phyloP scores from a whole-genome alignment of 2,888 invertebrate genomes.

The Eilema griseolum region DNA sequence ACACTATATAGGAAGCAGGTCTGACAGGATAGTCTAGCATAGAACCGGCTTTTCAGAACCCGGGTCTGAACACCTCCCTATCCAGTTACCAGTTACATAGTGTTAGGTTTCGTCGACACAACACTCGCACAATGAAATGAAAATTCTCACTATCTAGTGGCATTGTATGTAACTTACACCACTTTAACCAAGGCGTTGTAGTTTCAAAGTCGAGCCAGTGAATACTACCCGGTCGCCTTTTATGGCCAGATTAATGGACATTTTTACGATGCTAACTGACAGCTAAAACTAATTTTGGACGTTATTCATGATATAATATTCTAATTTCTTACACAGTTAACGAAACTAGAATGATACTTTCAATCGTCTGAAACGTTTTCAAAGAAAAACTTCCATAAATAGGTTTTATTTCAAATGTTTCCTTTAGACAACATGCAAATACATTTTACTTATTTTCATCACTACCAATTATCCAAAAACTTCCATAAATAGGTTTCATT shows the following conservation, averaged over 20 bases:
- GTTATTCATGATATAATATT: constrained; percentile 38
- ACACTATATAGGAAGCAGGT: constrained; percentile 47
- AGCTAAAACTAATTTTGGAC: constrained; percentile 45
- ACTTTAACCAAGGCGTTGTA: constrained; percentile 18
- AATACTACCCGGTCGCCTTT: constrained; percentile 36
- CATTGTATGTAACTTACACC: constrained; percentile 69
- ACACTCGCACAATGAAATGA: constrained; percentile 67
- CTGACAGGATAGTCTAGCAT: constrained; percentile 51
- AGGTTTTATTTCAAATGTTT: background rate
- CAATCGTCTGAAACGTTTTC: constrained; percentile 15
- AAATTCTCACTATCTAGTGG: constrained; percentile 62
- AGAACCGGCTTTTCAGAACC: constrained; percentile 64
- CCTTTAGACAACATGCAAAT: background rate
- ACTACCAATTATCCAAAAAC: background rate
- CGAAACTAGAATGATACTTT: constrained; percentile 19
- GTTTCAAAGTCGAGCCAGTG: constrained; percentile 34
- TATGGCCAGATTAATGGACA: constrained; percentile 38
- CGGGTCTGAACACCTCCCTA: constrained; percentile 61
- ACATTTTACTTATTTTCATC: background rate
- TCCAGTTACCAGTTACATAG: constrained; percentile 75
- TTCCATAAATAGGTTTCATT: background rate
- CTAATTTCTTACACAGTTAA: constrained; percentile 41
- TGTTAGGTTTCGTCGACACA: constrained; percentile 72
- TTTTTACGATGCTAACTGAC: constrained; percentile 45
- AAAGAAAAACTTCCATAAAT: constrained; percentile 5